Evolutionary conservation across 2,888 invertebrate species (phyloP).

Genomic region (Agrilus biguttatus): DNA sequence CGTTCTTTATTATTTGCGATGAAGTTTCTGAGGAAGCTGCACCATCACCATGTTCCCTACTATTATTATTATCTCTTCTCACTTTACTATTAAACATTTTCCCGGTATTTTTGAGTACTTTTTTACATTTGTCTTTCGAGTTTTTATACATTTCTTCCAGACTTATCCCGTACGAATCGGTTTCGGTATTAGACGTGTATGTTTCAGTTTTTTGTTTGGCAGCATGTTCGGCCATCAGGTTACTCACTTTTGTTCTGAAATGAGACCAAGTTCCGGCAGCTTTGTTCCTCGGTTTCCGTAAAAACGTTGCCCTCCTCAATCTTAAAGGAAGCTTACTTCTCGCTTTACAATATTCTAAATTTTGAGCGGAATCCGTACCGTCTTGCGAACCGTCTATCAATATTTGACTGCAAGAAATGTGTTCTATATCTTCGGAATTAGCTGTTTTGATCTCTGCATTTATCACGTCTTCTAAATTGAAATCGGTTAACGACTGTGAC

Average conservation of each 20-base stretch:
- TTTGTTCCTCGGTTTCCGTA: constrained; percentile 20
- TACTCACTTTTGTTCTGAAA: constrained; percentile 24
- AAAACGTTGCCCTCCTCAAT: constrained; percentile 18
- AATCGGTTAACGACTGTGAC: constrained; percentile 26
- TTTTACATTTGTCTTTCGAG: constrained; percentile 28
- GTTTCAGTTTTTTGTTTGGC: constrained; percentile 27
- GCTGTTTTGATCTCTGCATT: constrained; percentile 12
- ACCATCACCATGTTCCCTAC: constrained; percentile 12
- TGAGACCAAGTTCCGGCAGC: constrained; percentile 24
- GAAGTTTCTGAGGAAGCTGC: constrained; percentile 11
- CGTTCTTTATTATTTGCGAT: constrained; percentile 19
- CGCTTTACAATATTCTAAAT: constrained; percentile 20
- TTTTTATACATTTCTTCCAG: constrained; percentile 29
- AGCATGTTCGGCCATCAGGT: constrained; percentile 25
- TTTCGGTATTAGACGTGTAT: constrained; percentile 15
- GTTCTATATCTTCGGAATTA: constrained; percentile 24
- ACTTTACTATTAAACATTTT: constrained; percentile 22
- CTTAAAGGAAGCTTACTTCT: constrained; percentile 20
- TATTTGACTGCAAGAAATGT: constrained; percentile 26
- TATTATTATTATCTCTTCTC: constrained; percentile 7
- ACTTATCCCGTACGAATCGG: constrained; percentile 22
- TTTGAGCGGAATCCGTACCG: constrained; percentile 3
- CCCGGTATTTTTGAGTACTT: constrained; percentile 24
- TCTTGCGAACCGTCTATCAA: constrained; percentile 4
- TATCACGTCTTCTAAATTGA: constrained; percentile 18